Evolutionary conservation across 2,113 vertebrate species (phyloP), one percentile per base, ranked within the genome.

Genomic region (Pygoscelis antarcticus): DNA sequence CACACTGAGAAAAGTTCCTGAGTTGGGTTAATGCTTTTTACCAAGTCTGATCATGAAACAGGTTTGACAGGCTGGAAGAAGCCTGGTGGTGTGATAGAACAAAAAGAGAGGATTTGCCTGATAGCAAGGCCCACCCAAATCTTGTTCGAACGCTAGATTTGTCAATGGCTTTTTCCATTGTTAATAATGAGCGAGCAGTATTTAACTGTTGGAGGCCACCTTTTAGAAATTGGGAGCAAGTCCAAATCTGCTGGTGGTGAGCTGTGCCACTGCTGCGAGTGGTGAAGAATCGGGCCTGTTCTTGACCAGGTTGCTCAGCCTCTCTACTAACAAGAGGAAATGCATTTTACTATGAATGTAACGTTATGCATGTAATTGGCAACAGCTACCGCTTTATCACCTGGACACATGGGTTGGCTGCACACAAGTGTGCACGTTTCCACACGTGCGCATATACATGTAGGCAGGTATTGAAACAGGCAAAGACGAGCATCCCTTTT

Each of bases 11-110:
- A 70, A 91, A 93, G 85, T 87, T 80, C 61, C 81, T 64, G 90
- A 78, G 83, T 34, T 72, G 80, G 79, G 83, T 62, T 87, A 85
- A 89, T 89, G 77, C 93, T 83, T 93, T 83, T 94, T 97, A 95
- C 79, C 46, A 64, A 97, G 93, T 95, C 89, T 97, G 94, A 95
- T 94, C 82, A 86, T 93, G 92, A 91, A 93, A 82, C 94, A 94
- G 60, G 81, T 97, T 97, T 98, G 87, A 89, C 26, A 1, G 85
- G 83, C 34, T 97, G 80, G 82, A 96, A 89, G 84, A 83, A 95
- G 79, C 58, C 55, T 0, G 1, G 62, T 96, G 94, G 89, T 81
- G 95, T 96, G 97, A 86, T 74, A 90, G 70, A 83, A 84, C 68
- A 55, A 92, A 97, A 96, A 77, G 82, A 97, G 57, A 46, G 85